These are phyloP conservation scores for Peromyscus maniculatus DNA, from an alignment of 2,113 vertebrate genomes.

Conservation along the genomic window DNA sequence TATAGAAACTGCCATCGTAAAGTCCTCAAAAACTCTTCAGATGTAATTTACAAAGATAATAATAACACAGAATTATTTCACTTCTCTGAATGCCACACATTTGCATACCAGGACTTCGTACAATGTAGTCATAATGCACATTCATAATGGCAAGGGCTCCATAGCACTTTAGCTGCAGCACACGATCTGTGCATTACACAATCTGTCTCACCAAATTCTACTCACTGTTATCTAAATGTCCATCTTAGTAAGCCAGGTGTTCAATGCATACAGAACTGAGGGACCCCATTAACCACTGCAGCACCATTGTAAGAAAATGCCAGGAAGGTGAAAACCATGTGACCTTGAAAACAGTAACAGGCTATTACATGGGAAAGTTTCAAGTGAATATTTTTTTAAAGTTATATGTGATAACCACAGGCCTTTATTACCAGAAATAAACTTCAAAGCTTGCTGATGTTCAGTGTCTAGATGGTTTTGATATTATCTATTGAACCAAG, in stretches of 20 bases:
- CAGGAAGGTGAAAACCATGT: constrained; percentile 63
- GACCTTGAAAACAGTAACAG: constrained; percentile 69
- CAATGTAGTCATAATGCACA: constrained; percentile 92
- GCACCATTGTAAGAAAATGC: constrained; percentile 74
- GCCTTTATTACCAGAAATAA: background rate
- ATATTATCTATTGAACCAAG: constrained; percentile 44
- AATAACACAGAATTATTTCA: constrained; percentile 92
- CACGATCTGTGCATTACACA: constrained; percentile 86
- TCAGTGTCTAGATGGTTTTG: constrained; percentile 20
- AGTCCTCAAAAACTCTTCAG: constrained; percentile 91
- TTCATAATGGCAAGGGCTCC: constrained; percentile 90
- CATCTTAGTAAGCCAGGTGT: constrained; percentile 86
- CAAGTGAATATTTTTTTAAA: constrained; percentile 78
- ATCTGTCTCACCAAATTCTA: constrained; percentile 86
- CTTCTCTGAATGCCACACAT: constrained; percentile 91
- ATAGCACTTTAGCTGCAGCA: constrained; percentile 87
- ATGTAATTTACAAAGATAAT: constrained; percentile 92
- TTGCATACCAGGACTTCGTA: constrained; percentile 91
- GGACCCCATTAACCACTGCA: constrained; percentile 74
- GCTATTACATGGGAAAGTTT: constrained; percentile 31
- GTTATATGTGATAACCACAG: constrained; percentile 60
- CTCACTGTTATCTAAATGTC: constrained; percentile 83
- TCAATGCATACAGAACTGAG: constrained; percentile 75
- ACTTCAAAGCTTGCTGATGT: background rate
- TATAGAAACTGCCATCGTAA: constrained; percentile 90